A percentile compares a stretch with the other conserved stretches of the same genome.
Evolutionary conservation across 64 coral and sea anemone genomes (phyloP).

Genomic region (Exaiptasia diaphana): DNA sequence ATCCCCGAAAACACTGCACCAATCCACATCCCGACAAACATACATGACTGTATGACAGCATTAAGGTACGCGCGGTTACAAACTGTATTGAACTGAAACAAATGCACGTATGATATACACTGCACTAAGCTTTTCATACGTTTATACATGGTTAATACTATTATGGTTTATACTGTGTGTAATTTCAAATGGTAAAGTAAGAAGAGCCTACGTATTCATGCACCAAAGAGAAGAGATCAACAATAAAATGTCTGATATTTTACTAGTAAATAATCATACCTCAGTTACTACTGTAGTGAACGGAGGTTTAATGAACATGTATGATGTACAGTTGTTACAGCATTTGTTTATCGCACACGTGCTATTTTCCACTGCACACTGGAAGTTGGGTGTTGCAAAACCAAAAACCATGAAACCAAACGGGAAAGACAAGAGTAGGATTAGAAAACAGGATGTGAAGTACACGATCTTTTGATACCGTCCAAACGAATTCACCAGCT

Average conservation of each 20-base stretch:
- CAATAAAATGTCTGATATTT: too few relatives aligned
- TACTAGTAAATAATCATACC: background rate
- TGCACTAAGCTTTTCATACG: too few relatives aligned
- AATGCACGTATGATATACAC: too few relatives aligned
- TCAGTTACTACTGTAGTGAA: background rate
- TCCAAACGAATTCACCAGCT: background rate
- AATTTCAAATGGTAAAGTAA: too few relatives aligned
- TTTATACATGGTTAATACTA: too few relatives aligned
- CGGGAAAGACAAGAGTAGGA: background rate
- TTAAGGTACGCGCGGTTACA: background rate
- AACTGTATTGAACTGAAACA: constrained; percentile 8
- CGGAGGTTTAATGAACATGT: background rate
- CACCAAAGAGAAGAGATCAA: too few relatives aligned
- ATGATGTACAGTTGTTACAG: constrained; percentile 2
- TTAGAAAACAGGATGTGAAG: background rate
- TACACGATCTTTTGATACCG: background rate
- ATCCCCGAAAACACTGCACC: background rate
- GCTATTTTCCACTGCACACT: background rate
- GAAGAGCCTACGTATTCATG: too few relatives aligned
- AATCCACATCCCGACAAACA: background rate
- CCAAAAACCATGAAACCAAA: background rate
- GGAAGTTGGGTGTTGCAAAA: background rate
- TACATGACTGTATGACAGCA: background rate
- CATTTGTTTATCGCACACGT: background rate
- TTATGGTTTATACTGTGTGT: too few relatives aligned